phyloP scores from a whole-genome alignment of 2,797 vertebrate species.

The Sebastes minor region DNA sequence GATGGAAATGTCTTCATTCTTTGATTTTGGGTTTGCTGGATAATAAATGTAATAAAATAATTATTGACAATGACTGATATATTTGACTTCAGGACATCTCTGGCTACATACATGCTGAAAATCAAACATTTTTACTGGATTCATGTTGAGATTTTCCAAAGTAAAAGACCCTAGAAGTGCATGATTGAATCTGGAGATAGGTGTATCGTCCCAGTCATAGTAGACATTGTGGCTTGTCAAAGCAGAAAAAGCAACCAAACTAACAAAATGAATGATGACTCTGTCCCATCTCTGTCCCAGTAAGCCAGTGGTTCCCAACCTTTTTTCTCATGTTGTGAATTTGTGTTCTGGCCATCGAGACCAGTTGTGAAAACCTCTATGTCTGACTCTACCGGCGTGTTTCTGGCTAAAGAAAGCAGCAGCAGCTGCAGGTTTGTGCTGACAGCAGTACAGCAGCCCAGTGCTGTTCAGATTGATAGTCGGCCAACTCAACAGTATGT shows the following conservation, averaged over 20 bases:
- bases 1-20: too few relatives aligned
- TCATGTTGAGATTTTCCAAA: too few relatives aligned
- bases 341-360: neutral
- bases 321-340: neutral
- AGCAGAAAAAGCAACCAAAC: neutral
- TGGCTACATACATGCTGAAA: too few relatives aligned
- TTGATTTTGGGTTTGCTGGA: too few relatives aligned
- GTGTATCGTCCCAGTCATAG: too few relatives aligned
- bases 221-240: too few relatives aligned
- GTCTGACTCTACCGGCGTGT: neutral
- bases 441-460: slow-evolving; percentile 8
- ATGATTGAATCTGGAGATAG: too few relatives aligned
- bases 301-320: neutral
- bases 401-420: neutral
- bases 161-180: too few relatives aligned
- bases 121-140: too few relatives aligned
- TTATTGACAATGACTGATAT: too few relatives aligned
- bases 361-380: neutral
- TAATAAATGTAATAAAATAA: too few relatives aligned
- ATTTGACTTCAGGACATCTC: too few relatives aligned
- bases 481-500: slow-evolving; percentile 31
- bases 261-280: neutral
- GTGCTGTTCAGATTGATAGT: neutral
- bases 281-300: neutral
- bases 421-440: slow-evolving; percentile 14